These are phyloP conservation scores for Lacerta bilineata DNA, from an alignment of 2,797 vertebrate genomes.

Conservation along the genomic window DNA sequence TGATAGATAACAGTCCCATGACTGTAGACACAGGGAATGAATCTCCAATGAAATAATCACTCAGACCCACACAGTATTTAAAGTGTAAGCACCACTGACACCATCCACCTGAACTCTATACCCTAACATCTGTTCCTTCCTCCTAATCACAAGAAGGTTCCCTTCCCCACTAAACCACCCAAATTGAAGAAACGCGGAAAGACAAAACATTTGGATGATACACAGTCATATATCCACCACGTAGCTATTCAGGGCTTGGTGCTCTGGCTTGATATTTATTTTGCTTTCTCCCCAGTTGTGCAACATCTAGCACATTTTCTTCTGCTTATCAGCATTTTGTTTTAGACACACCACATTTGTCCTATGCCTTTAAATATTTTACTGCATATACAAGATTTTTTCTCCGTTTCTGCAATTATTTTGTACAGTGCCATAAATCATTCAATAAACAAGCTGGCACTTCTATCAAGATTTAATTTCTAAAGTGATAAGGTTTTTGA, in stretches of 20 bases:
- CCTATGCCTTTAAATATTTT: background rate
- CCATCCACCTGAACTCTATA: no score
- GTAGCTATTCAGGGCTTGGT: background rate
- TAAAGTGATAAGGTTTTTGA: background rate
- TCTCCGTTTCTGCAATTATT: background rate
- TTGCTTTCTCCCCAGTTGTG: background rate
- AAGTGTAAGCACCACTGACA: no score
- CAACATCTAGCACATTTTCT: background rate
- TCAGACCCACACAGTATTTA: no score
- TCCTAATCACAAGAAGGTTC: no score
- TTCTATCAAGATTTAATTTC: background rate
- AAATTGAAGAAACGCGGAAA: no score
- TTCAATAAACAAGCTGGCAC: background rate
- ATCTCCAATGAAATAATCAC: no score
- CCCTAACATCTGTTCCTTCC: no score
- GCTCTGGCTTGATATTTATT: background rate
- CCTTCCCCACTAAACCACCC: no score
- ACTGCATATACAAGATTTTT: background rate
- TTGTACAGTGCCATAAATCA: conserved; percentile 11
- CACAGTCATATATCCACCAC: no score
- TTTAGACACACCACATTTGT: conserved; percentile 1
- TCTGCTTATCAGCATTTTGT: background rate
- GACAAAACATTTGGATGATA: no score
- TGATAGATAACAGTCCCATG: no score
- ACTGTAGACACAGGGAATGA: no score